Base-by-base conservation (phyloP, 1,140 invertebrate genomes). In the Prorops nasuta region DNA sequence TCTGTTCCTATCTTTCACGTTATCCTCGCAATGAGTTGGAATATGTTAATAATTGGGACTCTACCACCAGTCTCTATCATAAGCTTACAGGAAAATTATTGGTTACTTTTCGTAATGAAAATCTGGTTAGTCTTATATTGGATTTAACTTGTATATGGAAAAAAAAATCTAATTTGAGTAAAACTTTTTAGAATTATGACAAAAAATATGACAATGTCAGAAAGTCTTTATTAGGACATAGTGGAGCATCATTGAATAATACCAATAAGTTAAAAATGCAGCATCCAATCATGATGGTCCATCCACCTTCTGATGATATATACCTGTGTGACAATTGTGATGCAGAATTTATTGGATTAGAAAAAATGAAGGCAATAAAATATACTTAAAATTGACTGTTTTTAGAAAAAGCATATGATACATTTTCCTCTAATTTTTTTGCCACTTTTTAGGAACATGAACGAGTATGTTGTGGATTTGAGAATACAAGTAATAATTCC, bases 291-390 rank as follows among this genome's bases (percentile, higher is more conserved):
- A 47, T 67, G 20, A 61, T 71, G 49, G 79, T 81, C 34, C 79
- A 83, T 56, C 80, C 80, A 40, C 71, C 77, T 2, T 68, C 67
- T 1, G 78, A 82, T 37, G 85, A 88, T 60, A 87, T 88, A 58
- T 88, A 87, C 69, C 73, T 88, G 8, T 88, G 86, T 64, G 86
- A 88, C 57, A 85, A 84, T 63, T 88, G 86, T 67, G 86, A 88
- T 71, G 85, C 80, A 14, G 81, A 83, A 68, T 76, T 83, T 35
- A 67, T 79, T 44, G 79, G 79, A 36, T 72, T 78, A 20, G 68
- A 78, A 49, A 76, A 82, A 56, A 82, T 82, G 67, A 76, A 80
- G 74, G 82, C 83, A 78, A 28, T 28, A 28, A 28, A 28, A 4
- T 28, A 28, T 10, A 6, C 4, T 6, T 28, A 28, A 28, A 6